Percentiles rank a stretch among this genome's conserved stretches.
Conservation (phyloP, 2,113 vertebrate species). For the Oenanthe melanoleuca region DNA sequence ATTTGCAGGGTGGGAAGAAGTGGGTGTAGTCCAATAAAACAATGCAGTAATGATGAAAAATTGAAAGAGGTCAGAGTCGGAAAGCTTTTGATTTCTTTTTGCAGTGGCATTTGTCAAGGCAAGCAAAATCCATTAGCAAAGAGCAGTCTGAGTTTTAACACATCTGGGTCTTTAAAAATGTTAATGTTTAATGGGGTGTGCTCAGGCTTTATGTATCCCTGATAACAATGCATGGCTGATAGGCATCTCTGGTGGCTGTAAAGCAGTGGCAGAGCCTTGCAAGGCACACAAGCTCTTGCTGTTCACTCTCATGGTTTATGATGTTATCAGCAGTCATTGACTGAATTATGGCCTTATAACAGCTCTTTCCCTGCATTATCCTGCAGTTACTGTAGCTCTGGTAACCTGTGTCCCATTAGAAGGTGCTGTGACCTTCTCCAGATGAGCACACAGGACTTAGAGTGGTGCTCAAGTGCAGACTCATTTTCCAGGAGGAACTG, state of each 20-base stretch:
- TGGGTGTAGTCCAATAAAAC: neutral
- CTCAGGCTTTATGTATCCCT: constrained; percentile 2
- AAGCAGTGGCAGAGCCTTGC: constrained; percentile 42
- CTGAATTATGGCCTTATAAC: constrained; percentile 55
- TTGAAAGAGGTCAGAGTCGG: neutral
- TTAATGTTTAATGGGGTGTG: constrained; percentile 67
- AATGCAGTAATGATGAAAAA: constrained; percentile 2
- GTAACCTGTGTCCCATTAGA: constrained; percentile 9
- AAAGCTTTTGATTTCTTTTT: constrained; percentile 34
- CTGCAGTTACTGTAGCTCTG: constrained; percentile 2
- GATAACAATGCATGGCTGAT: constrained; percentile 22
- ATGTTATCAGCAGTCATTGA: constrained; percentile 47
- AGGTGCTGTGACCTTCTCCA: neutral
- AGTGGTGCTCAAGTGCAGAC: neutral
- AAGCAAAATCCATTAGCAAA: constrained; percentile 46
- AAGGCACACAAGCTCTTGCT: neutral
- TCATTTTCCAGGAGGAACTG: neutral
- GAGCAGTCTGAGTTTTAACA: constrained; percentile 52
- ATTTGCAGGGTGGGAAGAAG: neutral
- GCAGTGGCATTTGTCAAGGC: constrained; percentile 20
- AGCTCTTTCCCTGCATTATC: constrained; percentile 30
- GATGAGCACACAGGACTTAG: neutral
- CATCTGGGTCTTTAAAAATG: constrained; percentile 50
- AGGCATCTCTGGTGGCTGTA: constrained; percentile 47
- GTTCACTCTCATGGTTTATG: constrained; percentile 52